Evolutionary conservation across 2,888 invertebrate species (phyloP).

Genomic region (Metacarcinus magister): DNA sequence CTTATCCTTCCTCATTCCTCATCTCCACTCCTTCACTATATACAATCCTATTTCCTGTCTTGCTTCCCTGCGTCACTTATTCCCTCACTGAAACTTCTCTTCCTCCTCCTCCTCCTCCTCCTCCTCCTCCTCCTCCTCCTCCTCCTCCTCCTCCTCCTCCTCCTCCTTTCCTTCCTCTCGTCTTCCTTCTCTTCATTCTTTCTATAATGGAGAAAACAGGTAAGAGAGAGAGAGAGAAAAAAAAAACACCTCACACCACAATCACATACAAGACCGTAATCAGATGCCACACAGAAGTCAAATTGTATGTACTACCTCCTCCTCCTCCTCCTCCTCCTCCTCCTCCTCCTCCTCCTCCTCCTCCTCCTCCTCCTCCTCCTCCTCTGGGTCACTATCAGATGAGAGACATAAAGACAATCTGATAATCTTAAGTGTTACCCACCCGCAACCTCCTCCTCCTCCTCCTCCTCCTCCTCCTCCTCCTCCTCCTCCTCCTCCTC

Average conservation of each 20-base stretch:
- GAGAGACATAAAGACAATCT: slow-evolving; percentile 19
- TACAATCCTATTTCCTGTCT: not conserved
- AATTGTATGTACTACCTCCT: not conserved
- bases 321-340: slow-evolving; percentile 22
- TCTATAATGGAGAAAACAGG: not conserved
- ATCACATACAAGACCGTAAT: not conserved
- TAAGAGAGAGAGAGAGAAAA: not conserved
- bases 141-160: not conserved
- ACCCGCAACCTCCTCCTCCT: not conserved
- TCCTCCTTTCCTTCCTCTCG: not conserved
- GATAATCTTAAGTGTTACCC: slow-evolving; percentile 39
- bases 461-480: slow-evolving; percentile 35
- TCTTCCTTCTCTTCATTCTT: not conserved
- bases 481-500: slow-evolving; percentile 18
- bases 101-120: too few species aligned
- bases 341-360: slow-evolving; percentile 1
- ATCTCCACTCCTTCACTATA: not conserved
- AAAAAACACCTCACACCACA: not conserved
- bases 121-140: not conserved
- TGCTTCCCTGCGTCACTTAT: not conserved
- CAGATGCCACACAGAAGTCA: slow-evolving; percentile 14
- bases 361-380: slow-evolving; percentile 12
- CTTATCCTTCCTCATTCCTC: not conserved
- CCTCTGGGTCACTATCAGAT: not conserved
- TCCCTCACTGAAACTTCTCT: not conserved